phyloP scores from a whole-genome alignment of 2,113 vertebrate genomes.

The Megaceryle torquata region DNA sequence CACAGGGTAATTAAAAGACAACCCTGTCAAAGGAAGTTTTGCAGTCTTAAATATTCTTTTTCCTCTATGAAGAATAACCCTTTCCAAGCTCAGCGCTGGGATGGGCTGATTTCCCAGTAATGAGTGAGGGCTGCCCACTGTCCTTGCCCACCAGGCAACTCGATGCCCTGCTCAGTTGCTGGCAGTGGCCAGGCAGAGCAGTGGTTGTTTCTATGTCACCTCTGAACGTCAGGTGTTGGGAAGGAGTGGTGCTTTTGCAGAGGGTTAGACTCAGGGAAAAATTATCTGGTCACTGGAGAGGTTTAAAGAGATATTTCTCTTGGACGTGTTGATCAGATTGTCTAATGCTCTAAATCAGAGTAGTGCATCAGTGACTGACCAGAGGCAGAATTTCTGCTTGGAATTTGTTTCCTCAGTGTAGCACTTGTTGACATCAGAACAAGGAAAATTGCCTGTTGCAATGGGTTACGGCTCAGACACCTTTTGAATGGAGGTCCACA shows the following conservation, averaged over 20 bases:
- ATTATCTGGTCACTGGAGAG: background rate
- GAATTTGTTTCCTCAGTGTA: background rate
- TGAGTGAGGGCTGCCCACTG: rapidly evolving
- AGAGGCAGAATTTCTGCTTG: background rate
- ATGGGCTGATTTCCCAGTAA: background rate
- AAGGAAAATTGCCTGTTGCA: background rate
- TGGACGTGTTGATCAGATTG: background rate
- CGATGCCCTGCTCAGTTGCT: rapidly evolving
- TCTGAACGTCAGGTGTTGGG: rapidly evolving
- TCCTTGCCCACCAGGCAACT: background rate
- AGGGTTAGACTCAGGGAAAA: background rate
- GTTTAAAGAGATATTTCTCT: background rate
- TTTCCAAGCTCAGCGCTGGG: background rate
- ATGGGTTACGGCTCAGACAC: background rate
- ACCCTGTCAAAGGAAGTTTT: slow-evolving; percentile 56
- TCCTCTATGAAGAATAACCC: background rate
- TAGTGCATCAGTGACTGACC: rapidly evolving
- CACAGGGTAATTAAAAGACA: slow-evolving; percentile 65
- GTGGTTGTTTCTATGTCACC: background rate
- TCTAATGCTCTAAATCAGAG: rapidly evolving
- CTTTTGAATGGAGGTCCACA: background rate
- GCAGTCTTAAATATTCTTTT: slow-evolving; percentile 3
- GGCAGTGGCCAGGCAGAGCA: background rate
- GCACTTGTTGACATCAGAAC: background rate
- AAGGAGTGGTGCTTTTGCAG: background rate